Evolutionary conservation across 2,797 vertebrate genomes (phyloP).

Genomic region (Spinus pinus): DNA sequence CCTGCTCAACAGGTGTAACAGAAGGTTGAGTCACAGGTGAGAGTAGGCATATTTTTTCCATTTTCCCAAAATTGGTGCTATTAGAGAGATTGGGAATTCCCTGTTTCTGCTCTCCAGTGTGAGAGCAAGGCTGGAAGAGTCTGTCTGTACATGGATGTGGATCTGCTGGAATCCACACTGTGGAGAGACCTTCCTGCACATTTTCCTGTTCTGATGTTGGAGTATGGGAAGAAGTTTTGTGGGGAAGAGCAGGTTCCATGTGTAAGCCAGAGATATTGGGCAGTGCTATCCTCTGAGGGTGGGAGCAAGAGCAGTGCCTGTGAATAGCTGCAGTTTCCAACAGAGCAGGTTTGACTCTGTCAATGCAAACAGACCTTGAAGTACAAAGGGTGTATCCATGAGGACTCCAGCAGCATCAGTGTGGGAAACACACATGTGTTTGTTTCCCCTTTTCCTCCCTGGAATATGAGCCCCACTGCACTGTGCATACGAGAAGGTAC

Average conservation of each 20-base stretch:
- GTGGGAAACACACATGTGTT: not conserved
- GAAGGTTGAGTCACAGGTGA: not conserved
- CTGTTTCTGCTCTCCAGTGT: not conserved
- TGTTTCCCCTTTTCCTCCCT: not conserved
- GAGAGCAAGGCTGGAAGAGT: not conserved
- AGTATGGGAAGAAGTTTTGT: not conserved
- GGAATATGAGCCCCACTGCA: not conserved
- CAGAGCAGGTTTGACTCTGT: fast-evolving
- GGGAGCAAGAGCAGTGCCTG: not conserved
- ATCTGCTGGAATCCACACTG: not conserved
- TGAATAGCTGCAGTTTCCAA: not conserved
- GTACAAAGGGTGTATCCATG: fast-evolving
- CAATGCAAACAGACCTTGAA: not conserved
- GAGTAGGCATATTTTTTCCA: not conserved
- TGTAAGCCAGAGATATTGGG: not conserved
- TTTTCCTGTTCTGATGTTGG: not conserved
- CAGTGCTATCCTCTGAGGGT: not conserved
- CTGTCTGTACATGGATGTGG: not conserved
- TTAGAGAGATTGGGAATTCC: not conserved
- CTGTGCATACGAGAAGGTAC: not conserved
- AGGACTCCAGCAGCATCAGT: not conserved
- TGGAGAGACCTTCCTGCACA: not conserved
- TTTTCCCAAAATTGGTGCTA: not conserved
- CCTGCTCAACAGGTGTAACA: fast-evolving
- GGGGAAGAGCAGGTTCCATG: not conserved